Evolutionary conservation across 2,113 vertebrate species (phyloP), one percentile per base, ranked within the genome.

Genomic region (Ardeotis arabs): DNA sequence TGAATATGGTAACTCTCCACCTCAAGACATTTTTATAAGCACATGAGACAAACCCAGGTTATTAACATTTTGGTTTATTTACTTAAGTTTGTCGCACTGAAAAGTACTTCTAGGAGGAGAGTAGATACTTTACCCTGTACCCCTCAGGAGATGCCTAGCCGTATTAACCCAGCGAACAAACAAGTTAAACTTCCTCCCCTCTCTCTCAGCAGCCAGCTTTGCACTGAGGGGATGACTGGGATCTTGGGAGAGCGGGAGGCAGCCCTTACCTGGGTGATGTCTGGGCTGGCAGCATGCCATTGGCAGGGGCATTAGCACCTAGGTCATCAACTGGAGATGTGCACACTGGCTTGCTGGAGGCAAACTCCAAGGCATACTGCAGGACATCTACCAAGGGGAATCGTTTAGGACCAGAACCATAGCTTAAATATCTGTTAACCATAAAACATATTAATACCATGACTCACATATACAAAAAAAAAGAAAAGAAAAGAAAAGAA

Each of bases 341-440:
- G 96, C 99, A 99, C 77, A 99, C 99, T 6, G 99, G 99, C 96
- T 99, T 99, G 97, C 99, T 99, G 74, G 99, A 99, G 56, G 99
- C 99, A 20, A 99, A 99, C 97, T 99, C 99, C 98, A 99, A 98
- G 22, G 99, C 99, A 2, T 99, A 99, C 97, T 99, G 99, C 66
- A 99, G 99, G 97, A 99, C 99, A 98, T 99, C 99, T 93, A 99
- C 99, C 97, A 99, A 98, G 89, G 99, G 99, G 96, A 99, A 99
- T 95, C 99, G 98, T 98, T 99, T 99, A 95, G 99, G 99, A 97
- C 99, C 99, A 2, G 99, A 99, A 90, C 99, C 99, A 89, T 99
- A 99, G 98, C 99, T 99, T 98, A 98, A 98, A 97, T 99, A 99
- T 97, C 99, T 99, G 98, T 96, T 94, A 97, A 97, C 90, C 93